Conservation (phyloP, 2,888 invertebrate genomes). For the Aromia moschata region DNA sequence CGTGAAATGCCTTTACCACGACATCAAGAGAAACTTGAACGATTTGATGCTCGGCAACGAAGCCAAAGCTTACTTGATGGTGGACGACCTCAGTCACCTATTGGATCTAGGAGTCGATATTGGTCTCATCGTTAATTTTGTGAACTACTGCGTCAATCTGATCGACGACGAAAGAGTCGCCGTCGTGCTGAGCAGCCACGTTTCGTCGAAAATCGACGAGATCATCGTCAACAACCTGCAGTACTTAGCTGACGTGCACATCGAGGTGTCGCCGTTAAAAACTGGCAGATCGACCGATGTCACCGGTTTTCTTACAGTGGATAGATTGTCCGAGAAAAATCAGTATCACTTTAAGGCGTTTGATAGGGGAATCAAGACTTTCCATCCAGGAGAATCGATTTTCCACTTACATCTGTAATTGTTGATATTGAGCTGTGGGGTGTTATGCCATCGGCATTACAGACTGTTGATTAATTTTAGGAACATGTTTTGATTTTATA, state of each 20-base stretch:
- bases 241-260: slow-evolving; percentile 71
- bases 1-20: slow-evolving; percentile 65
- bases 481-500: slow-evolving; percentile 8
- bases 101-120: slow-evolving; percentile 71
- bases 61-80: slow-evolving; percentile 64
- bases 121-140: slow-evolving; percentile 65
- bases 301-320: slow-evolving; percentile 73
- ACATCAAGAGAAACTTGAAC: slow-evolving; percentile 46
- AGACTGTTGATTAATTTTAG: slow-evolving; percentile 5
- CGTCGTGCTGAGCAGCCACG: slow-evolving; percentile 69
- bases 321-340: slow-evolving; percentile 63
- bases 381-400: slow-evolving; percentile 71
- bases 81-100: slow-evolving; percentile 79
- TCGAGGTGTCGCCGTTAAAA: slow-evolving; percentile 73
- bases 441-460: background rate
- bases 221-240: slow-evolving; percentile 70
- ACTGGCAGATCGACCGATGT: slow-evolving; percentile 79
- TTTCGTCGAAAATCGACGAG: slow-evolving; percentile 68
- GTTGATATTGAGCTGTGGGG: slow-evolving; percentile 35
- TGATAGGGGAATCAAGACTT: slow-evolving; percentile 78
- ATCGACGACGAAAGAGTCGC: slow-evolving; percentile 60
- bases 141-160: slow-evolving; percentile 63
- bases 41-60: slow-evolving; percentile 31
- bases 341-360: slow-evolving; percentile 75
- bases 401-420: slow-evolving; percentile 52